Evolutionary conservation across 2,113 vertebrate species (phyloP).

Genomic region (Rafetus swinhoei): DNA sequence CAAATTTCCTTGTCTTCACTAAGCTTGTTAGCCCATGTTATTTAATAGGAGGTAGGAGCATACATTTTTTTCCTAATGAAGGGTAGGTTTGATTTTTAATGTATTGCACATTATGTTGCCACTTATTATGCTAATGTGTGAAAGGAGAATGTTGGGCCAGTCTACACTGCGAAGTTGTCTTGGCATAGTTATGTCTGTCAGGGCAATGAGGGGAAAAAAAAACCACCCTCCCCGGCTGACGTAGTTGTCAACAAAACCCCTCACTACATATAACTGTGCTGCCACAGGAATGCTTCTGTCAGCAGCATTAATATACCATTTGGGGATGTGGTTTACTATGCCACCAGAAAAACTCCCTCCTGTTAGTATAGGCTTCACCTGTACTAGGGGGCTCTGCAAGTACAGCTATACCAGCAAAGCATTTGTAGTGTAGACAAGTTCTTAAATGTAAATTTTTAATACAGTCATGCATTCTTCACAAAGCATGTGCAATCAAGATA

Average conservation of each 20-base stretch:
- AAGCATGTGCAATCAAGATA: rapidly evolving
- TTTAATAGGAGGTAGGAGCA: background rate
- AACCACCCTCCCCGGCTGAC: background rate
- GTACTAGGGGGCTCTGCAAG: background rate
- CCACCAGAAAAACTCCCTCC: too few species aligned
- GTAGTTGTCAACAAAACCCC: background rate
- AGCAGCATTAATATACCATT: too few species aligned
- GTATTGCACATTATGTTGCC: background rate
- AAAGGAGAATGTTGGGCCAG: background rate
- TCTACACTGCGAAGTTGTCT: background rate
- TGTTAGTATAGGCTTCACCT: too few species aligned
- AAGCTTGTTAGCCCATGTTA: background rate
- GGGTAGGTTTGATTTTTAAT: background rate
- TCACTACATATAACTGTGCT: background rate
- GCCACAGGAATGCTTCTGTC: background rate
- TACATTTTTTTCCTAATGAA: background rate
- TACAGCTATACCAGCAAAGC: background rate
- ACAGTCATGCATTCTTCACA: background rate
- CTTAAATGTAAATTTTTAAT: background rate
- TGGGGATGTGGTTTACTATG: too few species aligned
- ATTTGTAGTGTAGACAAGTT: background rate
- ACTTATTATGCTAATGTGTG: background rate
- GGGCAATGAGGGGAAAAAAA: background rate
- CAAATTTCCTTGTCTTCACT: background rate
- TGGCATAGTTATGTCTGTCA: background rate